Conservation (phyloP, 2,888 invertebrate genomes). For the Fragum sueziense region DNA sequence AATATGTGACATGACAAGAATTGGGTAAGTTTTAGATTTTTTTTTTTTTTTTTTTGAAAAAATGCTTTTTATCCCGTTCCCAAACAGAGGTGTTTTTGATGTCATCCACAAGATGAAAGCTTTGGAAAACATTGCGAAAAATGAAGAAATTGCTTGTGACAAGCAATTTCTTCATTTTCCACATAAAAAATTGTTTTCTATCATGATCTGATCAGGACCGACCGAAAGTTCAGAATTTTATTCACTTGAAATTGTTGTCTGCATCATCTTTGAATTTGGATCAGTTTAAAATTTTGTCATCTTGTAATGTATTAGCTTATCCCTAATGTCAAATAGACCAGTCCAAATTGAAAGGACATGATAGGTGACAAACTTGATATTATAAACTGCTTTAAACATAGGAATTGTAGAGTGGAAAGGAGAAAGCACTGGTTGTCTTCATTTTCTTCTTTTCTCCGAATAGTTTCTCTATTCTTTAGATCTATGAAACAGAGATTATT, state of each 20-base stretch:
- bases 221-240: background rate
- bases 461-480: background rate
- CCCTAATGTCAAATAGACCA: background rate
- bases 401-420: background rate
- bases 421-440: background rate
- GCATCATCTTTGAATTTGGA: no score
- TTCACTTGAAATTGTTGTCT: no score
- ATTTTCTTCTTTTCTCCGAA: background rate
- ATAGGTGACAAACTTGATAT: background rate
- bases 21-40: no score
- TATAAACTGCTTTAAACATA: background rate
- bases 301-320: no score
- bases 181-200: background rate
- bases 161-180: background rate
- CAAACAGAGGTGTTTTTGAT: no score
- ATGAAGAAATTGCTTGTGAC: conserved; percentile 1
- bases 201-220: background rate
- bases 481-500: background rate
- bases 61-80: no score
- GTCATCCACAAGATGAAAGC: no score
- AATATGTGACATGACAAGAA: no score
- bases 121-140: background rate
- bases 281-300: no score
- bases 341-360: background rate
- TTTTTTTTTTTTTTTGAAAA: no score